A percentile compares a stretch with the other conserved stretches of the same genome.
These are phyloP conservation scores for Zygothrica quintamaculata DNA, from an alignment of 2,888 invertebrate genomes.

Conservation along the genomic window DNA sequence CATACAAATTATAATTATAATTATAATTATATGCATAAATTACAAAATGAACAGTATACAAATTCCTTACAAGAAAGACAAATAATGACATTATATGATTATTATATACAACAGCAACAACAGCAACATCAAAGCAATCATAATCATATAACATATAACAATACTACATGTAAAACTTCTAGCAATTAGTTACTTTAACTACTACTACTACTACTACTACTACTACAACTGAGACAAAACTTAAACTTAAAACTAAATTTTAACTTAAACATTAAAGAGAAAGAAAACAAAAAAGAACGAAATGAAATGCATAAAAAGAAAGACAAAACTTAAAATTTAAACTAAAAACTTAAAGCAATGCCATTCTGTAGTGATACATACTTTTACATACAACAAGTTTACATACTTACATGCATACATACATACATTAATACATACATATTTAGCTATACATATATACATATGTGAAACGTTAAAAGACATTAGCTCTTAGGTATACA, in stretches of 20 bases:
- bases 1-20: no score
- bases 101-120: slow-evolving; percentile 79
- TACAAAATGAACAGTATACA: no score
- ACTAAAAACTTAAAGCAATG: slow-evolving; percentile 81
- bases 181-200: slow-evolving; percentile 58
- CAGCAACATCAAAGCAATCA: no score
- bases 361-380: slow-evolving; percentile 83
- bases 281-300: no score
- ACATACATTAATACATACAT: slow-evolving; percentile 27
- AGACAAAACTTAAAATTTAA: slow-evolving; percentile 12
- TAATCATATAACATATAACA: slow-evolving; percentile 50
- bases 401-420: slow-evolving; percentile 39
- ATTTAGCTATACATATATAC: slow-evolving; percentile 22
- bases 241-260: slow-evolving; percentile 7
- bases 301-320: no score
- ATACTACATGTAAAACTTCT: slow-evolving; percentile 52
- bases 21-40: no score
- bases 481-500: slow-evolving; percentile 7
- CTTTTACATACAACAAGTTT: slow-evolving; percentile 40
- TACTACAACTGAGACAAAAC: slow-evolving; percentile 30
- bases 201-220: slow-evolving; percentile 47
- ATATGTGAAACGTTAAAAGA: slow-evolving; percentile 5
- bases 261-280: no score
- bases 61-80: slow-evolving; percentile 73
- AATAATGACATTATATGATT: slow-evolving; percentile 80